These are phyloP conservation scores for Scaptomyza reducta DNA, from an alignment of 2,888 invertebrate genomes.

Conservation along the genomic window DNA sequence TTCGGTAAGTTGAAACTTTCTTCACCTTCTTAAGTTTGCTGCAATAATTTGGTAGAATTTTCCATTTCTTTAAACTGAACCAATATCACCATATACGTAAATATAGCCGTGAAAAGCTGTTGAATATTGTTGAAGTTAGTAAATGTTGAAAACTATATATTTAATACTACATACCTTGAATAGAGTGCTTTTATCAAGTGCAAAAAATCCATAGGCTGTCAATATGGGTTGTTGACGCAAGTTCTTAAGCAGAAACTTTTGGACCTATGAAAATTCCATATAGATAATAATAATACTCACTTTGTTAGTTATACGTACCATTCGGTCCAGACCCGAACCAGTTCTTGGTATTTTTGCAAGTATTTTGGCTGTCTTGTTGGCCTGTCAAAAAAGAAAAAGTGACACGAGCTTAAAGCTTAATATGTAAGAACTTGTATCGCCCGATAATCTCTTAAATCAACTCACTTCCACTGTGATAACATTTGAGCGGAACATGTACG, in stretches of 20 bases:
- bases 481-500: slow-evolving; percentile 48
- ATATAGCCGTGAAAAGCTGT: slow-evolving; percentile 79
- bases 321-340: slow-evolving; percentile 68
- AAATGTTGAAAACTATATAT: not conserved
- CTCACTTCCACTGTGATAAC: slow-evolving; percentile 65
- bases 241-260: slow-evolving; percentile 80
- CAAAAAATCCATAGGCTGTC: slow-evolving; percentile 81
- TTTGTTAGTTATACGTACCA: slow-evolving; percentile 54
- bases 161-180: slow-evolving; percentile 66
- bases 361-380: slow-evolving; percentile 75
- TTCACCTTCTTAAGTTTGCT: slow-evolving; percentile 18
- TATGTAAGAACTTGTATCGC: too few species aligned
- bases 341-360: slow-evolving; percentile 69
- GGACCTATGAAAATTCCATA: slow-evolving; percentile 57
- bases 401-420: too few species aligned
- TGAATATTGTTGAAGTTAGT: not conserved
- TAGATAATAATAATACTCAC: not conserved
- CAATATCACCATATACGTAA: slow-evolving; percentile 81
- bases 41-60: slow-evolving; percentile 67
- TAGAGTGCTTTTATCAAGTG: slow-evolving; percentile 77
- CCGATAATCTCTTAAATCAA: not conserved
- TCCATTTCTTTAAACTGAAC: slow-evolving; percentile 83
- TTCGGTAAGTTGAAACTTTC: slow-evolving; percentile 86
- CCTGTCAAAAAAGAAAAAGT: slow-evolving; percentile 53
- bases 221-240: slow-evolving; percentile 77